phyloP scores from a whole-genome alignment of 2,888 invertebrate genomes.

The Temnothorax rugatulus region DNA sequence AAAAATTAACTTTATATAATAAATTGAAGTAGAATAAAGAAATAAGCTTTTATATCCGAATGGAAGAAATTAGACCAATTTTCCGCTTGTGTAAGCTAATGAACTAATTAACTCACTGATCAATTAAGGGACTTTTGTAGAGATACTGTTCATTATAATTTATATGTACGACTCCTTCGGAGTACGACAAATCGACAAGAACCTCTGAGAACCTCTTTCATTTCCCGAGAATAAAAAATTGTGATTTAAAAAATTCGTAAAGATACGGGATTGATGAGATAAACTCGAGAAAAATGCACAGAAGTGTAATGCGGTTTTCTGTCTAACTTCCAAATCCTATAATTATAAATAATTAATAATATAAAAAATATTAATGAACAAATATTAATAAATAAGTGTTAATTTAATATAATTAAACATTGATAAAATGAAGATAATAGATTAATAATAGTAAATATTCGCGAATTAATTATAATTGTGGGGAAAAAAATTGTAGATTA shows the following conservation, averaged over 20 bases:
- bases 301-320: not conserved
- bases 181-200: not conserved
- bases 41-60: too few relatives aligned
- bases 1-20: too few relatives aligned
- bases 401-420: constrained; percentile 2
- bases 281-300: not conserved
- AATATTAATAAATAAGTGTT: not conserved
- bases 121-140: not conserved
- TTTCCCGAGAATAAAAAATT: not conserved
- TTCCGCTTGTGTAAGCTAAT: too few relatives aligned
- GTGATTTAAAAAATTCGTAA: not conserved
- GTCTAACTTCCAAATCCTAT: not conserved
- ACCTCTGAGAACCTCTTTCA: not conserved
- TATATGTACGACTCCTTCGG: not conserved
- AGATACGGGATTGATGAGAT: not conserved
- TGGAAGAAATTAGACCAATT: too few relatives aligned
- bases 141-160: not conserved
- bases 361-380: not conserved
- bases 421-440: not conserved
- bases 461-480: not conserved
- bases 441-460: not conserved
- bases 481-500: not conserved
- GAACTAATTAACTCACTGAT: not conserved
- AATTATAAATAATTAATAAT: not conserved
- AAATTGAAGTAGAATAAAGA: too few relatives aligned